These are phyloP conservation scores for Myodes glareolus DNA, from an alignment of 2,113 vertebrate species.

Conservation along the genomic window DNA sequence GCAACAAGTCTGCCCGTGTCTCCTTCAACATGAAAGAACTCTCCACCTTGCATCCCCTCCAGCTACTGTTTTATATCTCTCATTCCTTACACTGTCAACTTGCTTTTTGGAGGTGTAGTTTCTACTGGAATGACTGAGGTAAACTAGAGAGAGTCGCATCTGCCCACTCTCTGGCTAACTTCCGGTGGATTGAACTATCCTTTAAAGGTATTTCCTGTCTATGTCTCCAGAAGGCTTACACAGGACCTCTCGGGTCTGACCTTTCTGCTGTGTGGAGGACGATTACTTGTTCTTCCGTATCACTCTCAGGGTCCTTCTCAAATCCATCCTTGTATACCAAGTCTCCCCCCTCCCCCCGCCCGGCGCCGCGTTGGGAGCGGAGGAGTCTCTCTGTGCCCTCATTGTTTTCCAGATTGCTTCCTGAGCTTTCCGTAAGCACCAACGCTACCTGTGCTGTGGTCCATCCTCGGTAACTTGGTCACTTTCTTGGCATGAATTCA, in stretches of 20 bases:
- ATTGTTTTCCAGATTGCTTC: background rate
- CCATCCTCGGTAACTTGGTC: background rate
- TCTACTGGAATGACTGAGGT: background rate
- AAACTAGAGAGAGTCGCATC: background rate
- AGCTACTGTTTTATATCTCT: constrained; percentile 52
- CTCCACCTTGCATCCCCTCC: background rate
- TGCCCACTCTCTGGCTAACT: background rate
- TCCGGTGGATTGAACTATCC: background rate
- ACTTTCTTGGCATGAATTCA: background rate
- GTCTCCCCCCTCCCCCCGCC: no score
- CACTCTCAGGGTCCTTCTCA: background rate
- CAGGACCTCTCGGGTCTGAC: background rate
- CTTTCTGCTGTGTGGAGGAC: background rate
- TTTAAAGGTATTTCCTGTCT: constrained; percentile 45
- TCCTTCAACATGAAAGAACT: constrained; percentile 23
- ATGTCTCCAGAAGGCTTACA: background rate
- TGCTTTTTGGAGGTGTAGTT: constrained; percentile 1
- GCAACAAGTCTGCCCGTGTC: background rate
- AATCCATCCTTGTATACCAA: background rate
- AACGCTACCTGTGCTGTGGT: background rate
- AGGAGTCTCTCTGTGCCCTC: background rate
- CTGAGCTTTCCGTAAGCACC: background rate
- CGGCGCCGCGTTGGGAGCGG: no score
- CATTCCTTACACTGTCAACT: background rate
- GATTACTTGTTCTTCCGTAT: background rate